Evolutionary conservation across 2,888 invertebrate species (phyloP).

Genomic region (Rhagophthalmus giganteus): DNA sequence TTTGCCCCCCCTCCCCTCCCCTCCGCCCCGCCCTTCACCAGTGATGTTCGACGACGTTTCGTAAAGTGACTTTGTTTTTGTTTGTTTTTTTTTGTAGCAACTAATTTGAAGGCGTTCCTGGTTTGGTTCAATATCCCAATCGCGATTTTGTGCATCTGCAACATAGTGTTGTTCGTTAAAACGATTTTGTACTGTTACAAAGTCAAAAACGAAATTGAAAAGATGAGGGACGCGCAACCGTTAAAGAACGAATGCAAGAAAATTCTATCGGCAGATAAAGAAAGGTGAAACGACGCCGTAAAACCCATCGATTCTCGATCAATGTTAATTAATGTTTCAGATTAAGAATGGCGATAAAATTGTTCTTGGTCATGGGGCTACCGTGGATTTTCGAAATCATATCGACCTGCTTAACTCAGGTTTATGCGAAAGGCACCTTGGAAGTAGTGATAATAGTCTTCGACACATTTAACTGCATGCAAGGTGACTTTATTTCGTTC

Average conservation of each 20-base stretch:
- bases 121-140: conserved; percentile 58
- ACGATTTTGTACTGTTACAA: conserved; percentile 71
- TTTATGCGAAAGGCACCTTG: conserved; percentile 45
- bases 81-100: conserved; percentile 5
- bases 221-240: conserved; percentile 66
- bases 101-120: conserved; percentile 13
- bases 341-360: conserved; percentile 70
- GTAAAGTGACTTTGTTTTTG: too few species aligned
- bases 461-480: conserved; percentile 70
- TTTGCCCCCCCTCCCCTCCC: too few species aligned
- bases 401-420: conserved; percentile 62
- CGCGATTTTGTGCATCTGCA: conserved; percentile 65
- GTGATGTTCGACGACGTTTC: too few species aligned
- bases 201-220: conserved; percentile 74
- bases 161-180: conserved; percentile 68
- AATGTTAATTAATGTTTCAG: too few species aligned
- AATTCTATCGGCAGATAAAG: conserved; percentile 68
- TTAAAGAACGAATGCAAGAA: conserved; percentile 63
- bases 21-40: too few species aligned
- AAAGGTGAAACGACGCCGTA: conserved; percentile 64
- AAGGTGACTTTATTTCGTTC: conserved; percentile 61
- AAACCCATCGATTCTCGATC: too few species aligned
- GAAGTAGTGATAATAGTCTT: conserved; percentile 53
- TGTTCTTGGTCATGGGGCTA: conserved; percentile 80
- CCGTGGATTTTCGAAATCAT: conserved; percentile 71